phyloP scores from a whole-genome alignment of 2,113 vertebrate genomes.

The Apodemus speciosus region DNA sequence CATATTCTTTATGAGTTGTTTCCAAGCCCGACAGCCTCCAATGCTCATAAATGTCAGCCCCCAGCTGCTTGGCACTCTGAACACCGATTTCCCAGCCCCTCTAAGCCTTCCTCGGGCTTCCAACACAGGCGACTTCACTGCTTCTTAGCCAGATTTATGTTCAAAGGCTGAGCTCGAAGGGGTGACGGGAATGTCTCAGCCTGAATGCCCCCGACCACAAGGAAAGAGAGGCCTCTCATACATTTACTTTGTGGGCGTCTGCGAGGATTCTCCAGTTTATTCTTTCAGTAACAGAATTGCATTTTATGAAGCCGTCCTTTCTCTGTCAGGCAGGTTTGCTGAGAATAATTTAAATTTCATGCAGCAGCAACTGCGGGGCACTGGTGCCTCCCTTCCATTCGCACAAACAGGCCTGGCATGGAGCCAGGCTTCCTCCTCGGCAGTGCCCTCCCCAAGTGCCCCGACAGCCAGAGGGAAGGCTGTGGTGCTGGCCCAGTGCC shows the following conservation, averaged over 20 bases:
- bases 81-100: background rate
- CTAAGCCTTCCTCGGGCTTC: background rate
- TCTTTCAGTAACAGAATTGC: slow-evolving; percentile 67
- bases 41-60: background rate
- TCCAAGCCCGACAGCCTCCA: background rate
- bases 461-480: background rate
- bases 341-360: slow-evolving; percentile 78
- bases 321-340: slow-evolving; percentile 72
- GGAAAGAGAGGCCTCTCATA: background rate
- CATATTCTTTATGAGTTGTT: background rate
- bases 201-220: slow-evolving; percentile 53
- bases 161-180: slow-evolving; percentile 43
- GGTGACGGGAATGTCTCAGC: slow-evolving; percentile 44
- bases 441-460: background rate
- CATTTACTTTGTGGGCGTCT: slow-evolving; percentile 37
- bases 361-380: slow-evolving; percentile 56
- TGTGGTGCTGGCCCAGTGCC: background rate
- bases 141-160: slow-evolving; percentile 41
- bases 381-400: background rate
- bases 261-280: slow-evolving; percentile 45
- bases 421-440: background rate
- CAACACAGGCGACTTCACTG: background rate
- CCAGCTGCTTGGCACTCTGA: background rate
- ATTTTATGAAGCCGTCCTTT: slow-evolving; percentile 72
- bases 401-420: background rate